A percentile compares a stretch with the other conserved stretches of the same genome.
phyloP scores from a whole-genome alignment of 1,140 invertebrate genomes.

The Drosophila orosa region DNA sequence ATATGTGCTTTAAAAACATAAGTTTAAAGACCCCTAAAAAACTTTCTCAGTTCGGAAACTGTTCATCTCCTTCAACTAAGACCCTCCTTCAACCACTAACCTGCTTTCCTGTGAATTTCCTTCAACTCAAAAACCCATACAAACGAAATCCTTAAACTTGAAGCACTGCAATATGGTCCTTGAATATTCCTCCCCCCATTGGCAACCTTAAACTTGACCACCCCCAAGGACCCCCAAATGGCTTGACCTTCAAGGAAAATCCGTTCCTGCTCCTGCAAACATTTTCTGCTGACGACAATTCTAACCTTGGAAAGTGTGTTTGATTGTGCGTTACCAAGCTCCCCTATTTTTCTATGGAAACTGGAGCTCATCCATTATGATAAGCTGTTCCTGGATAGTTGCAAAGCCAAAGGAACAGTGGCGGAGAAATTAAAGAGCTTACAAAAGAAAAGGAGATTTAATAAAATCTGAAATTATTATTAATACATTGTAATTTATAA shows the following conservation, averaged over 20 bases:
- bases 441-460: neutral
- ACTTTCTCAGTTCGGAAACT: neutral
- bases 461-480: too few species aligned
- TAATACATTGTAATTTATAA: too few species aligned
- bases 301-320: constrained; percentile 56
- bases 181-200: constrained; percentile 1
- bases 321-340: constrained; percentile 12
- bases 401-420: constrained; percentile 20
- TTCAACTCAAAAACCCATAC: constrained; percentile 25
- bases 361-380: constrained; percentile 70
- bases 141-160: neutral
- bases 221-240: constrained; percentile 29
- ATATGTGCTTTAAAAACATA: neutral
- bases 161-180: neutral
- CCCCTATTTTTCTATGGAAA: constrained; percentile 16
- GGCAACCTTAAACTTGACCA: constrained; percentile 63
- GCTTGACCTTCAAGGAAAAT: constrained; percentile 63
- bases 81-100: constrained; percentile 4
- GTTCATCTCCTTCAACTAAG: neutral
- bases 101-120: neutral
- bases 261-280: constrained; percentile 53
- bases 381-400: constrained; percentile 67
- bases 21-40: neutral
- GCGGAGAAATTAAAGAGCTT: neutral
- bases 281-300: constrained; percentile 45